These are phyloP conservation scores for Lasaia peninsularis DNA, from an alignment of 1,140 invertebrate species.

Conservation along the genomic window DNA sequence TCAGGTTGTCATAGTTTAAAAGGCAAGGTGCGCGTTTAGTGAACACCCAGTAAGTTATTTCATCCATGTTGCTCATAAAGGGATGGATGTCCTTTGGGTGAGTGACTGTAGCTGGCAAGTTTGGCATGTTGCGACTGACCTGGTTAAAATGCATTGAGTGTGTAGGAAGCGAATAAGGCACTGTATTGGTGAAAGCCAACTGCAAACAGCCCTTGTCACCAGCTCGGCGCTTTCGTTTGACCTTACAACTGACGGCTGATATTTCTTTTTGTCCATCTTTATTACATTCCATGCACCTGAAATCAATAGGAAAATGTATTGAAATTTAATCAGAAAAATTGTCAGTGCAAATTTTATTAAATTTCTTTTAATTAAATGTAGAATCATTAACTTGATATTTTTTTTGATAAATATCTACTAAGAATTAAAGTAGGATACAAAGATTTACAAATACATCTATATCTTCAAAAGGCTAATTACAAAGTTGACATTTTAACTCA, in stretches of 20 bases:
- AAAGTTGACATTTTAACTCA: no score
- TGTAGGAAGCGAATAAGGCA: conserved; percentile 31
- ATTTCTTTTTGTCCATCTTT: conserved; percentile 42
- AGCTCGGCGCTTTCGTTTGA: conserved; percentile 35
- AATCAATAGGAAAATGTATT: no score
- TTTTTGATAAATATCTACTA: no score
- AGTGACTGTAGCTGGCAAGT: conserved; percentile 17
- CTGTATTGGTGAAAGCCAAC: conserved; percentile 33
- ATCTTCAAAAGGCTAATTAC: no score
- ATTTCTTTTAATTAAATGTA: no score
- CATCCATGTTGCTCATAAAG: conserved; percentile 70
- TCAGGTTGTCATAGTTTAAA: conserved; percentile 53
- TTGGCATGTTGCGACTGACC: conserved; percentile 22
- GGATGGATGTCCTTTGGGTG: conserved; percentile 29
- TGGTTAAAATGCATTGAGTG: conserved; percentile 25
- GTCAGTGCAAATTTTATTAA: no score
- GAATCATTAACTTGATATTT: no score
- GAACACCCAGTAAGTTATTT: conserved; percentile 64
- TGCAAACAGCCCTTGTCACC: conserved; percentile 28
- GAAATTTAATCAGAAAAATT: no score
- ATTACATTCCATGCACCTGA: conserved; percentile 62
- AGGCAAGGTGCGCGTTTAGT: conserved; percentile 64
- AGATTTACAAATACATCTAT: no score
- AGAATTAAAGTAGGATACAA: no score
- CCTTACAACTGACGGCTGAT: conserved; percentile 23